Base-by-base conservation (phyloP, 2,888 invertebrate species). In the Macrophya alboannulata region DNA sequence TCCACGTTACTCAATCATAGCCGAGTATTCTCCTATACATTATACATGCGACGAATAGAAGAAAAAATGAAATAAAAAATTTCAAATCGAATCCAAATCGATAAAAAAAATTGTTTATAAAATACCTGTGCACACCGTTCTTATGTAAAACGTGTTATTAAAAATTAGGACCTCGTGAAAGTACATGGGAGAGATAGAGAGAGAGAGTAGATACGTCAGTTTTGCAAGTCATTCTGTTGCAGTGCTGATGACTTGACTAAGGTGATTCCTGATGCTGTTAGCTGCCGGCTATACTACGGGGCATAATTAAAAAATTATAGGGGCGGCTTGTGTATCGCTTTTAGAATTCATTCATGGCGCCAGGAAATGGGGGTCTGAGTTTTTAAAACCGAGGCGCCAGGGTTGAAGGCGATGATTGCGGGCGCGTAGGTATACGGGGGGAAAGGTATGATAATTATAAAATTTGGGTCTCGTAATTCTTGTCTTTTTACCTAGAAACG, bases 231-330 rank as follows among this genome's bases (percentile, higher is more conserved):
- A 77, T 74, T 43, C 72, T 12, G 45, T 10, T 45, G 21, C 72
- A 10, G 43, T 74, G 31, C 37, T 43, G 51, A 51, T 37, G 77
- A 77, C 77, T 55, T 43, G 77, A 40, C 74, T 85, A 72, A 62
- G 62, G 37, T 55, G 82, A 65, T 84, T 90, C 90, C 91, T 91
- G 91, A 91, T 62, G 40, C 62, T 40, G 48, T 77, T 72, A 21
- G 84, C 81, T 37, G 85, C 82, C 17, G 55, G n/a, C 55, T n/a
- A 85, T 86, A 86, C 89, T 89, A 31, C 31, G 3, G 3, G 86
- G 85, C 88, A 91, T 92, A 92, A 92, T 92, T 92, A 92, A 92
- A 92, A 92, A 92, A 92, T 91, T 92, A 92, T 89, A 90, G 91
- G 89, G 89, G 87, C 89, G 88, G 87, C 86, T 82, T 87, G 86